phyloP scores from a whole-genome alignment of 1,140 invertebrate species.

The Panulirus ornatus region DNA sequence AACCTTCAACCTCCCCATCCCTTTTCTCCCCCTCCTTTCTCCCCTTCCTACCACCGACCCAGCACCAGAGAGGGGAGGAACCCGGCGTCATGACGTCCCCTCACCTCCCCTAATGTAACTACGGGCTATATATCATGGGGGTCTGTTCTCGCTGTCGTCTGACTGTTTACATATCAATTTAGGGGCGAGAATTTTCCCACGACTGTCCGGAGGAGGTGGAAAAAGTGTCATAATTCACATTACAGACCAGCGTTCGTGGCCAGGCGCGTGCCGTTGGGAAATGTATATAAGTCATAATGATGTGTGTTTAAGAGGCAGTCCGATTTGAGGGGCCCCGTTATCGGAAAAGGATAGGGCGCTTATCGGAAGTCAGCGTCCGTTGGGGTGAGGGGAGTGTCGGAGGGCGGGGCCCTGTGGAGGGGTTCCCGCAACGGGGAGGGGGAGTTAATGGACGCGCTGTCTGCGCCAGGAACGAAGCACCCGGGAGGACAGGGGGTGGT shows the following conservation, averaged over 20 bases:
- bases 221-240: too few species aligned
- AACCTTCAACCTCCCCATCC: neutral
- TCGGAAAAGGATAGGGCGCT: neutral
- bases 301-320: neutral
- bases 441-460: too few species aligned
- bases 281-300: neutral
- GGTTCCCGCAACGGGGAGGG: neutral
- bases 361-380: neutral
- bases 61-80: neutral
- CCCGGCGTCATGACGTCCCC: too few species aligned
- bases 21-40: neutral
- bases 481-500: neutral
- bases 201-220: neutral
- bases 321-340: neutral
- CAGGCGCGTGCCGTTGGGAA: neutral
- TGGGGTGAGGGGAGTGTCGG: neutral
- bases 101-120: neutral
- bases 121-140: neutral
- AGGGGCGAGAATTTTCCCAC: neutral
- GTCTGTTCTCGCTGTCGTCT: neutral
- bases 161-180: neutral
- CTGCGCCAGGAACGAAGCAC: neutral
- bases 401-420: neutral
- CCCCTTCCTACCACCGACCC: neutral
- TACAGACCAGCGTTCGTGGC: too few species aligned